Evolutionary conservation across 2,113 vertebrate genomes (phyloP), one percentile per base, ranked within the genome.

Genomic region (Menura novaehollandiae): DNA sequence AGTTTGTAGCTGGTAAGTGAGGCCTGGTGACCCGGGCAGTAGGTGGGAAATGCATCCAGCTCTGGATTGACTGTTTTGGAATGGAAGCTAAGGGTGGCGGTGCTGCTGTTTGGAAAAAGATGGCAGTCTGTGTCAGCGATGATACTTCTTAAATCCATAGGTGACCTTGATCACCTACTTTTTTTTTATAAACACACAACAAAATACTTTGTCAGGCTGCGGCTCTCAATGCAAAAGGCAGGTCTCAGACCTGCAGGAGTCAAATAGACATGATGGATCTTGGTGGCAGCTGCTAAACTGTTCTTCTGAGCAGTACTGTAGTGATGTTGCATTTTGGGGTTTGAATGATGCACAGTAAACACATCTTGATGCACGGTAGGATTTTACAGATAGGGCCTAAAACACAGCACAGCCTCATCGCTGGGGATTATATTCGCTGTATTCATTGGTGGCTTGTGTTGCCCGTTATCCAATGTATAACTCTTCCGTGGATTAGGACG

Each of bases 401-500:
- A 85, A 55, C n/a, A 8, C 9, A 44, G 74, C 41, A 53, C 6
- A 58, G 44, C 46, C 75, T 78, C 60, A 0, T 75, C 0, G 1
- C 55, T 5, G 47, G 77, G 59, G 80, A 86, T 96, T 94, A 64
- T 77, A 46, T 77, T 76, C 46, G 2, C 71, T 39, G 18, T 75
- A 28, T 93, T 73, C 64, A 37, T 88, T 88, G 82, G 74, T 21
- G 95, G 11, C 77, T 79, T 27, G 55, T 3, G 4, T 85, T 91
- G 84, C 73, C 56, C 2, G 8, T 78, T 95, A 81, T 37, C 89
- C 91, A 68, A 24, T 23, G 5, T 85, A 7, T 51, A 72, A 91
- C 85, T 84, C 53, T 83, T 53, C 58, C 18, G 19, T 94, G 59
- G 96, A 94, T 96, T 92, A 95, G 90, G 64, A 93, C 32, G 93